Evolutionary conservation across 2,888 invertebrate genomes (phyloP), one percentile per base, ranked within the genome.

Genomic region (Tetragonisca angustula): DNA sequence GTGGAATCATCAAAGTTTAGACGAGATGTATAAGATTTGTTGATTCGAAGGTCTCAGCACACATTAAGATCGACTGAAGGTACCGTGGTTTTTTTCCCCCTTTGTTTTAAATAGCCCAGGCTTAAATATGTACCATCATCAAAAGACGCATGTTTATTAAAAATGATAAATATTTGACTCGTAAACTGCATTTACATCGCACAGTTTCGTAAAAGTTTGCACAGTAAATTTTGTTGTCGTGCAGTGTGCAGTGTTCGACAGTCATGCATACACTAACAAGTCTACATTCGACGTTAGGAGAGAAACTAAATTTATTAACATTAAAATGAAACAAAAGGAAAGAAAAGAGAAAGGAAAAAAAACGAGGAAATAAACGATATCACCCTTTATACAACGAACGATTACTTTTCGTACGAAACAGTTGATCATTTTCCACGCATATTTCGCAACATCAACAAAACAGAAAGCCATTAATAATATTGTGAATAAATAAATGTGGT

Each of bases 121-220:
- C 76, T 83, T 69, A 72, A 64, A 36, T 59, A 81, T 83, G 82
- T 83, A 83, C 82, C 83, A 62, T 68, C 49, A 61, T 82, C 43
- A 76, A 13, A 54, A 71, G 76, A 61, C 82, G 82, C 82, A 72
- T 43, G 36, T 75, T 76, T 68, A 32, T 68, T 36, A 69, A 73
- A 74, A 83, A 82, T 65, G 49, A 82, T 70, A 77, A 77, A 83
- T 52, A 56, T 32, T 54, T 71, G 61, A 49, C 49, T 77, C 56
- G 52, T 68, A 54, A 72, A 82, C 68, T 69, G 76, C 15, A 27
- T 62, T 52, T 54, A 65, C 61, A 64, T 59, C 50, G 21, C 36
- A 56, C 68, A 49, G 76, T 69, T 59, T 19, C 69, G 36, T 65
- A 59, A 68, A 68, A 27, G n/a, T 27, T 62, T 79, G 73, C 79